Percentiles rank a stretch among this genome's conserved stretches.
Conservation (phyloP, 2,888 invertebrate species). For the Brassicogethes aeneus region DNA sequence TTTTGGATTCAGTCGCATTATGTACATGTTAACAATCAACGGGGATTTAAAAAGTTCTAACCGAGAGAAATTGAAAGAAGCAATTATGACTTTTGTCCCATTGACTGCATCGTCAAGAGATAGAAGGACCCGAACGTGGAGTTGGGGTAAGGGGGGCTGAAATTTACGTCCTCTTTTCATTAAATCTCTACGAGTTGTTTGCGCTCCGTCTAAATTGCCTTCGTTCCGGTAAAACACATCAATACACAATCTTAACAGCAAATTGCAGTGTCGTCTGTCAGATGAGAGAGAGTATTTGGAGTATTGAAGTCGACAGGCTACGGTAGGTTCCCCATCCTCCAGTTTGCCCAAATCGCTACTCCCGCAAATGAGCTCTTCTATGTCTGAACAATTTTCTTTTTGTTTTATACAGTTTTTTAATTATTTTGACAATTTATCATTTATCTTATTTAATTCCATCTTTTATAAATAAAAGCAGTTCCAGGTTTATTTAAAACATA, state of each 20-base stretch:
- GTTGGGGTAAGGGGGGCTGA: background rate
- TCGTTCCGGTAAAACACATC: constrained; percentile 22
- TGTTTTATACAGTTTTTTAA: too few species aligned
- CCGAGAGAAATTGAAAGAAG: background rate
- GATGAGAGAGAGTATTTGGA: too few species aligned
- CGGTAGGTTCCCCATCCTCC: too few species aligned
- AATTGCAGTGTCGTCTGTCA: constrained; percentile 9
- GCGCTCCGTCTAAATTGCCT: constrained; percentile 19
- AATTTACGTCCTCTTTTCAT: constrained; percentile 11
- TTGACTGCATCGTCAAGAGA: background rate
- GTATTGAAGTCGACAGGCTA: too few species aligned
- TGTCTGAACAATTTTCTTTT: too few species aligned
- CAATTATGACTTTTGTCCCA: constrained; percentile 5
- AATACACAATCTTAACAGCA: constrained; percentile 16
- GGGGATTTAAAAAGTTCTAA: background rate
- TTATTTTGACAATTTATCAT: too few species aligned
- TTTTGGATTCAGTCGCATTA: too few species aligned
- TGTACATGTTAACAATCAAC: background rate
- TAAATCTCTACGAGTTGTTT: constrained; percentile 14
- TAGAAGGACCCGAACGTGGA: background rate
- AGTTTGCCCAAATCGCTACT: too few species aligned
- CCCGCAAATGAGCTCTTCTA: too few species aligned
- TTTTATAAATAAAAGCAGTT: too few species aligned
- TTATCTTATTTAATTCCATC: too few species aligned
- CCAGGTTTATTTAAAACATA: too few species aligned